Evolutionary conservation across 2,888 invertebrate species (phyloP), one percentile per base, ranked within the genome.

Genomic region (Halocaridina rubra): DNA sequence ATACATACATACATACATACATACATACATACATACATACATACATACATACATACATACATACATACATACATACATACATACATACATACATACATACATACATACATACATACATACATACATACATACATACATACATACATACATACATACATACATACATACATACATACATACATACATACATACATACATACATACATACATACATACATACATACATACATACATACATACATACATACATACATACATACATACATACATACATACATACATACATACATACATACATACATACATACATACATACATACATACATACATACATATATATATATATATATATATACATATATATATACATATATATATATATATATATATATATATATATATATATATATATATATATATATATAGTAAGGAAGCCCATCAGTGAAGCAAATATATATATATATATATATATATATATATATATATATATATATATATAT

Each of bases 281-380:
- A n/a, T 24, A 59, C 59, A 8, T 59, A 30, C 4, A n/a, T 59
- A 57, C 59, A 32, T 29, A 33, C n/a, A 64, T 19, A 61, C 13
- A 64, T 30, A n/a, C n/a, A n/a, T n/a, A n/a, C n/a, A n/a, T n/a
- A n/a, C n/a, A n/a, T n/a, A n/a, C n/a, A n/a, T 10, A 76, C 13
- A 59, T 13, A 16, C 24, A 16, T 46, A 10, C 16, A n/a, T 24
- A 46, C 24, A 24, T 39, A 10, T 46, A 24, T 39, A 74, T 46
- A 74, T 46, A 46, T 46, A 46, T 74, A 19, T 74, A 46, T 46
- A 46, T 74, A 46, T 74, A 46, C 53, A 74, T 74, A 75, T 75
- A 75, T 53, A 24, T 53, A 75, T 75, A 53, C 57, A 8, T 75
- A 16, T 46, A 7, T 46, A n/a, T 53, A 24, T 75, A 10, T 39